Evolutionary conservation across 2,113 vertebrate genomes (phyloP).

Genomic region (Megaceryle maxima): DNA sequence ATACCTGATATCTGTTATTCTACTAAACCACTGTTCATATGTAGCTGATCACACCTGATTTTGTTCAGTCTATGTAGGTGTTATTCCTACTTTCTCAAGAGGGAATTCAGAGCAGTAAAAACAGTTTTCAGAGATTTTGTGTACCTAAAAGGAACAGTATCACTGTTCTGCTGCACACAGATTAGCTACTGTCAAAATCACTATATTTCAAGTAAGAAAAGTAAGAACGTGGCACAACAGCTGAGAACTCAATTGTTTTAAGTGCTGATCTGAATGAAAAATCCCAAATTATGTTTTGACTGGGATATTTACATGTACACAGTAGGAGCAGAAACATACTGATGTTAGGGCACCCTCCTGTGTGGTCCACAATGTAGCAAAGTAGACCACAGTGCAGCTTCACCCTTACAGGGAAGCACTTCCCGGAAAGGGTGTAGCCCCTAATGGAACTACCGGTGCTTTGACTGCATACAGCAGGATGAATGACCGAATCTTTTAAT

Average conservation of each 20-base stretch:
- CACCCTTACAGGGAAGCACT: neutral
- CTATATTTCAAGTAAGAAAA: slow-evolving; percentile 10
- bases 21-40: neutral
- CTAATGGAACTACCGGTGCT: neutral
- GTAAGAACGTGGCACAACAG: neutral
- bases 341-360: neutral
- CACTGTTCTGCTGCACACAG: neutral
- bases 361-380: neutral
- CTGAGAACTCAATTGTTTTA: neutral
- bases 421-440: slow-evolving; percentile 36
- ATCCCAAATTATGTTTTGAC: neutral
- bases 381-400: neutral
- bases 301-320: neutral
- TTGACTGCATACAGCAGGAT: neutral
- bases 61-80: neutral
- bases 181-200: slow-evolving; percentile 7
- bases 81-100: slow-evolving; percentile 9
- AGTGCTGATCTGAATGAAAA: neutral
- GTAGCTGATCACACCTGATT: neutral
- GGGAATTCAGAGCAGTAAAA: slow-evolving; percentile 33
- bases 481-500: neutral
- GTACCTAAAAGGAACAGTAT: neutral
- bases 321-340: neutral
- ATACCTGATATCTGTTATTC: neutral
- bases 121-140: neutral